These are phyloP conservation scores for Paedocypris micromegethes DNA, from an alignment of 2,797 vertebrate genomes.

Conservation along the genomic window DNA sequence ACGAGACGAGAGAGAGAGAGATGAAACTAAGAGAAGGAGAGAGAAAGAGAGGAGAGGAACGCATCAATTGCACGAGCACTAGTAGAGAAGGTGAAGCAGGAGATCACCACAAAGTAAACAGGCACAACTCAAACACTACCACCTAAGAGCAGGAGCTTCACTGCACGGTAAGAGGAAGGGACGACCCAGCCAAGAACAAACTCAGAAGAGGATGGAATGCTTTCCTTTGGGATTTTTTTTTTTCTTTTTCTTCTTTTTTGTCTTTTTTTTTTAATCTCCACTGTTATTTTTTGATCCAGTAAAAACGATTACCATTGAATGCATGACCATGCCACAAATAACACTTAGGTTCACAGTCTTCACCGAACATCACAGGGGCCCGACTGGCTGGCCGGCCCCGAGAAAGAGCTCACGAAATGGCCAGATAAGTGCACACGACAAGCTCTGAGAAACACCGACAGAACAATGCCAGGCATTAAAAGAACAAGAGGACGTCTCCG, in stretches of 20 bases:
- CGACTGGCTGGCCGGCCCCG: conserved; percentile 80
- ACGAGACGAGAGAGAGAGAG: conserved; percentile 70
- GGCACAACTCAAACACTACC: conserved; percentile 95
- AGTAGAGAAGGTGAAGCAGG: conserved; percentile 76
- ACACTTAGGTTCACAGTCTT: conserved; percentile 86
- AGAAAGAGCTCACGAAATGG: conserved; percentile 90
- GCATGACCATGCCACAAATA: conserved; percentile 97
- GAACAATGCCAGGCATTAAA: conserved; percentile 81
- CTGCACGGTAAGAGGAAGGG: conserved; percentile 87
- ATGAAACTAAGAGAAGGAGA: conserved; percentile 65
- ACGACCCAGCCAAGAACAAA: conserved; percentile 67
- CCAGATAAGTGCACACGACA: conserved; percentile 91
- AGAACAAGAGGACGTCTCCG: conserved; percentile 74
- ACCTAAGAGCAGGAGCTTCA: conserved; percentile 81
- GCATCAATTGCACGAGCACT: conserved; percentile 70
- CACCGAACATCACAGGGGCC: conserved; percentile 87
- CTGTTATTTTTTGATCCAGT: conserved; percentile 64
- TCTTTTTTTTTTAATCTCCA: conserved; percentile 19
- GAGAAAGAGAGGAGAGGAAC: conserved; percentile 62
- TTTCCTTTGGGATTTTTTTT: conserved; percentile 12
- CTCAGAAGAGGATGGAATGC: conserved; percentile 67
- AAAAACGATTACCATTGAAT: conserved; percentile 84
- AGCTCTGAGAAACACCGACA: conserved; percentile 81
- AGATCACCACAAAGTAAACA: conserved; percentile 90
- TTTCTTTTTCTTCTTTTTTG: conserved; percentile 12